Percentiles rank a stretch among this genome's conserved stretches.
These are phyloP conservation scores for Allobates femoralis DNA, from an alignment of 2,797 vertebrate species.

Conservation along the genomic window DNA sequence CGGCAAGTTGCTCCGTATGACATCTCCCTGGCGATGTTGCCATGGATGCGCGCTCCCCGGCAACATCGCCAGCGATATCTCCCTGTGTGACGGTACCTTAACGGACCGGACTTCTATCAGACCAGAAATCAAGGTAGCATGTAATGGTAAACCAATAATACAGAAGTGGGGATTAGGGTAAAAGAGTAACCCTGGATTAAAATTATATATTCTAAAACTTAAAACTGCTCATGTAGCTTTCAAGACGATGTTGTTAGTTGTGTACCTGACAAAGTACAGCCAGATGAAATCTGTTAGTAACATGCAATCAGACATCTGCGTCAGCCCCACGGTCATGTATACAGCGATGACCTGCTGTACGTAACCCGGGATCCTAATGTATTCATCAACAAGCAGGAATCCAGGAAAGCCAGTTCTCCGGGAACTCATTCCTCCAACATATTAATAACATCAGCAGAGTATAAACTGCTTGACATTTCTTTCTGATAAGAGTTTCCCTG, in stretches of 20 bases:
- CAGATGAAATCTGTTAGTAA: background rate
- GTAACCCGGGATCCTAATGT: background rate
- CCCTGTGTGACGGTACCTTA: too few relatives aligned
- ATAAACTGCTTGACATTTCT: background rate
- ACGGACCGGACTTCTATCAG: too few relatives aligned
- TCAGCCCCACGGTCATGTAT: background rate
- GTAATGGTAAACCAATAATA: too few relatives aligned
- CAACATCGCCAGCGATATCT: too few relatives aligned
- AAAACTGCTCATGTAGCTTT: too few relatives aligned
- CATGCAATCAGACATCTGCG: background rate
- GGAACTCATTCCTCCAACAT: background rate
- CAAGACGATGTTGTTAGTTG: background rate
- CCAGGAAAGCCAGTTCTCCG: constrained; percentile 46
- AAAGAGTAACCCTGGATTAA: too few relatives aligned
- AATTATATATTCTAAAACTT: too few relatives aligned
- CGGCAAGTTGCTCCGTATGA: too few relatives aligned
- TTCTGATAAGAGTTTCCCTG: background rate
- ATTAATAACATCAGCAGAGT: background rate
- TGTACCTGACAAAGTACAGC: background rate
- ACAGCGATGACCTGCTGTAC: background rate
- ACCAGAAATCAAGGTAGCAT: too few relatives aligned
- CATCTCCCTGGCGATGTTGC: too few relatives aligned
- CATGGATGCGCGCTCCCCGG: too few relatives aligned
- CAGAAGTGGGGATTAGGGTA: too few relatives aligned
- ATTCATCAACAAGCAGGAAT: constrained; percentile 26